These are phyloP conservation scores for Tympanuchus pallidicinctus DNA, from an alignment of 2,113 vertebrate species.

Conservation along the genomic window DNA sequence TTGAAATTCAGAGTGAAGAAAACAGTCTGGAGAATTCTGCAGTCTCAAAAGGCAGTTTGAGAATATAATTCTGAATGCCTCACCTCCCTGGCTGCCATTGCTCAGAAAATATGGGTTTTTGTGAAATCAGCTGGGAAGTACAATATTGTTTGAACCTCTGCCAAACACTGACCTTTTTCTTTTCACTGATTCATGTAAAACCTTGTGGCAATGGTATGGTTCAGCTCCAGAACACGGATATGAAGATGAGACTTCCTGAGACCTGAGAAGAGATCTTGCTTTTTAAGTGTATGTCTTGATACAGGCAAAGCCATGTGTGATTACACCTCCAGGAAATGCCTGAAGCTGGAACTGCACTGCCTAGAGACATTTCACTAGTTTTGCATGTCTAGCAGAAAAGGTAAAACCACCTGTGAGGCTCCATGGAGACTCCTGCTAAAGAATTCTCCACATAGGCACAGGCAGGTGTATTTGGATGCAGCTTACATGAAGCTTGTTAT, in stretches of 20 bases:
- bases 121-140: not conserved
- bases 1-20: not conserved
- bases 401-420: not conserved
- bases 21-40: not conserved
- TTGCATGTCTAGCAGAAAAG: not conserved
- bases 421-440: not conserved
- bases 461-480: not conserved
- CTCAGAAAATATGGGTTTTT: not conserved
- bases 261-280: not conserved
- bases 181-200: not conserved
- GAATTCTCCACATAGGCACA: not conserved
- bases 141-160: not conserved
- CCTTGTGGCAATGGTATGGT: not conserved
- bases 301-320: not conserved
- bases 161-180: not conserved
- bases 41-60: not conserved
- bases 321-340: not conserved
- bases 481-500: fast-evolving
- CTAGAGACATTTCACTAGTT: not conserved
- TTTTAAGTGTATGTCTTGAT: not conserved
- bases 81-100: not conserved
- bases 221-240: not conserved
- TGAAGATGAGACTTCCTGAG: not conserved
- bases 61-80: not conserved
- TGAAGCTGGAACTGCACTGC: not conserved